Evolutionary conservation across 2,888 invertebrate genomes (phyloP).

Genomic region (Dicycla oo): DNA sequence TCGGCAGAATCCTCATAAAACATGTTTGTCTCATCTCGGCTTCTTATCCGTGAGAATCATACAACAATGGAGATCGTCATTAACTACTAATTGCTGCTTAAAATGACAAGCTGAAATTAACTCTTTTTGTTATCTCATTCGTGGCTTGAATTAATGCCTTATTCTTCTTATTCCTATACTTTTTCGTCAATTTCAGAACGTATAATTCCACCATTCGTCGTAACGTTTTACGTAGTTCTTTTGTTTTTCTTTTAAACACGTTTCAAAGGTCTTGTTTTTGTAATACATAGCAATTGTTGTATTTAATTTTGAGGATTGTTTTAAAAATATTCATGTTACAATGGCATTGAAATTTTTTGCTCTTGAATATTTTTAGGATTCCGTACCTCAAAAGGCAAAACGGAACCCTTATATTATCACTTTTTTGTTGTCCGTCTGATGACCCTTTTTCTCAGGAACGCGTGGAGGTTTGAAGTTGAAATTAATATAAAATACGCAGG

Average conservation of each 20-base stretch:
- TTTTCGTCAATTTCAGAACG: slow-evolving; percentile 34
- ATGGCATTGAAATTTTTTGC: slow-evolving; percentile 39
- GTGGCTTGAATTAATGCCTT: slow-evolving; percentile 59
- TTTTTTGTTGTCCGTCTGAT: too few species aligned
- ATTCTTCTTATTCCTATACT: slow-evolving; percentile 45
- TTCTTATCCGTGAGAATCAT: slow-evolving; percentile 75
- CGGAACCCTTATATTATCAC: too few species aligned
- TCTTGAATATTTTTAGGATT: slow-evolving; percentile 18
- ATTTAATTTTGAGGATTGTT: slow-evolving; percentile 53
- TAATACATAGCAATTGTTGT: slow-evolving; percentile 59
- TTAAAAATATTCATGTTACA: slow-evolving; percentile 48
- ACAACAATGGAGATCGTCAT: slow-evolving; percentile 76
- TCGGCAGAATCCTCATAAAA: slow-evolving; percentile 64
- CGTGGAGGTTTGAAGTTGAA: too few species aligned
- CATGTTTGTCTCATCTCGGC: slow-evolving; percentile 56
- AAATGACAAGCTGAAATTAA: slow-evolving; percentile 75
- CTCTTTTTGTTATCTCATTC: slow-evolving; percentile 70
- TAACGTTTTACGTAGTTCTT: slow-evolving; percentile 40
- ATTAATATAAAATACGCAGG: too few species aligned
- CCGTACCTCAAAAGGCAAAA: too few species aligned
- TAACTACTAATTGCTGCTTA: slow-evolving; percentile 74
- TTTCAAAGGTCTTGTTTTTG: slow-evolving; percentile 58
- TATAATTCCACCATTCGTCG: slow-evolving; percentile 41
- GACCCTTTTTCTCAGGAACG: too few species aligned
- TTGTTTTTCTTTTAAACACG: slow-evolving; percentile 56